Evolutionary conservation across 2,797 vertebrate species (phyloP).

Genomic region (Euthynnus affinis): DNA sequence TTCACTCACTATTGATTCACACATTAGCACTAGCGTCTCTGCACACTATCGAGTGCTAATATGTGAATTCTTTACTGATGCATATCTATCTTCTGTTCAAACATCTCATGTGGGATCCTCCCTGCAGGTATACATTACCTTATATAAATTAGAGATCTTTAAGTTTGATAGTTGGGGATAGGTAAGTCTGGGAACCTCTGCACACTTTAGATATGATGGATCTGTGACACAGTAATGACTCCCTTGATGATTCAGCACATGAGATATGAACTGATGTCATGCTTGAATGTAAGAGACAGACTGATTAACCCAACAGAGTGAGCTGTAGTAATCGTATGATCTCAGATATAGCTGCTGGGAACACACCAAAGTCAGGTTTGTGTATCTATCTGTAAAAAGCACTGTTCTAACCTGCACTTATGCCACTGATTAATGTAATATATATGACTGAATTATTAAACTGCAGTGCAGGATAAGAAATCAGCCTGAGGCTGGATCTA

Average conservation of each 20-base stretch:
- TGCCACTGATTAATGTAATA: constrained; percentile 3
- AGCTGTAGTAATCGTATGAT: not conserved
- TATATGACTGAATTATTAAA: constrained; percentile 48
- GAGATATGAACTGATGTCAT: not conserved
- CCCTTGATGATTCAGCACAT: constrained; percentile 13
- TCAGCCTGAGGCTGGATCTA: constrained; percentile 36
- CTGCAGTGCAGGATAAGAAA: constrained; percentile 36
- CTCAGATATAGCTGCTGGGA: not conserved
- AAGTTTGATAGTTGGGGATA: not conserved
- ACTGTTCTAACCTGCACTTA: not conserved
- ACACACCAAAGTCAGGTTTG: not conserved
- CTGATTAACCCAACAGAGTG: not conserved
- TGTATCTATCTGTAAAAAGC: not conserved
- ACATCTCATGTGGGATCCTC: not conserved
- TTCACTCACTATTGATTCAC: not conserved
- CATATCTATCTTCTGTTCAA: not conserved
- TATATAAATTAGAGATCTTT: not conserved
- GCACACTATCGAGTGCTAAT: not conserved
- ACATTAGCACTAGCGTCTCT: not conserved
- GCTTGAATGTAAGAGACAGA: not conserved
- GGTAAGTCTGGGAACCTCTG: not conserved
- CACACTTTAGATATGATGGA: not conserved
- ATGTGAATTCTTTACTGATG: not conserved
- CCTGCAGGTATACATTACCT: not conserved
- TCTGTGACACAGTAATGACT: constrained; percentile 6